A percentile compares a stretch with the other conserved stretches of the same genome.
These are phyloP conservation scores for Drosophila sordidapex DNA, from an alignment of 2,888 invertebrate species.

Conservation along the genomic window DNA sequence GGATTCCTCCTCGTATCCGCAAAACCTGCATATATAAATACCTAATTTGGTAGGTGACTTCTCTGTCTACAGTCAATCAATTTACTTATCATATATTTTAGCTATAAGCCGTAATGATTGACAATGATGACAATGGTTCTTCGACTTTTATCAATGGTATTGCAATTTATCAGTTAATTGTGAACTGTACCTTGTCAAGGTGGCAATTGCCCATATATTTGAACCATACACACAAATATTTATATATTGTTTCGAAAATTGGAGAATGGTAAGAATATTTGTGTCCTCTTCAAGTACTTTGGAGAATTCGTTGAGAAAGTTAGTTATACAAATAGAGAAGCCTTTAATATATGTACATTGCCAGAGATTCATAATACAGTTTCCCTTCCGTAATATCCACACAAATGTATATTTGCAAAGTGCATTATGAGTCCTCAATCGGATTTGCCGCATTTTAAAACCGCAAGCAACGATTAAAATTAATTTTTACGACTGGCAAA, in stretches of 20 bases:
- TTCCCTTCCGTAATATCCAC: not conserved
- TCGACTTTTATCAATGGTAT: not conserved
- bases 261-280: not conserved
- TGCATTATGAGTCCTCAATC: conserved; percentile 1
- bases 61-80: not conserved
- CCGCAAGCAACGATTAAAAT: conserved; percentile 64
- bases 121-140: not conserved
- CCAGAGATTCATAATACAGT: not conserved
- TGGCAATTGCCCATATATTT: not conserved
- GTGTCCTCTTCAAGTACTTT: not conserved
- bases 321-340: not conserved
- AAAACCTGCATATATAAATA: too few species aligned
- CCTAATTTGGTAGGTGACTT: too few species aligned
- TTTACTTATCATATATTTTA: not conserved
- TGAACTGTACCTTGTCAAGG: not conserved
- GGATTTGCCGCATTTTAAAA: not conserved
- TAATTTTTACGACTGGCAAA: conserved; percentile 62
- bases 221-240: not conserved
- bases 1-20: too few species aligned
- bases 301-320: not conserved
- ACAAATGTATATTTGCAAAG: not conserved
- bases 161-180: not conserved
- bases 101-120: not conserved
- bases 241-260: not conserved
- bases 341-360: not conserved